Percentiles rank a stretch among this genome's conserved stretches.
Evolutionary conservation across 1,140 invertebrate genomes (phyloP).

Genomic region (Brachionus paranguensis): DNA sequence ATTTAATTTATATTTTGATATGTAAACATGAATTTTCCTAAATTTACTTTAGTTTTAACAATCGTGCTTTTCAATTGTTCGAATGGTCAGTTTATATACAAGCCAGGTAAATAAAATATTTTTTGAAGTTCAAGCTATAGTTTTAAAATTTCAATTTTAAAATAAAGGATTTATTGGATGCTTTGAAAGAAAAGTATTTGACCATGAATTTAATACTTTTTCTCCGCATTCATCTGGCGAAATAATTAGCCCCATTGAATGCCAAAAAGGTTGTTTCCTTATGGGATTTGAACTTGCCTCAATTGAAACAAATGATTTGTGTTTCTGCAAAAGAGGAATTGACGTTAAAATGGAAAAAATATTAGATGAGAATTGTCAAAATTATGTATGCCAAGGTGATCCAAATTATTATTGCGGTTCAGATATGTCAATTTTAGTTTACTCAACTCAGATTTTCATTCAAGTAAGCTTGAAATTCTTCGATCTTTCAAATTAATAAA

Average conservation of each 20-base stretch:
- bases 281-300: conserved; percentile 20
- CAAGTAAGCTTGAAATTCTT: background rate
- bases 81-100: background rate
- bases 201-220: background rate
- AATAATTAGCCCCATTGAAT: background rate
- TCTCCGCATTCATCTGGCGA: background rate
- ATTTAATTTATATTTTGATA: background rate
- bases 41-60: background rate
- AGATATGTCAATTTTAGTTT: background rate
- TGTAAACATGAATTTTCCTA: background rate
- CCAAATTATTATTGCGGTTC: conserved; percentile 19
- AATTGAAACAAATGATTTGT: background rate
- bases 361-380: background rate
- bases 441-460: background rate
- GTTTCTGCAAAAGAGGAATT: background rate
- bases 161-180: conserved; percentile 17
- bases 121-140: no score
- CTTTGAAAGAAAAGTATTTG: background rate
- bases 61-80: background rate
- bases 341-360: background rate
- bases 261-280: background rate
- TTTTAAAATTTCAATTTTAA: background rate
- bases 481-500: background rate
- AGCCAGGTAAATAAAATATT: background rate
- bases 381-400: background rate